Percentiles rank a stretch among this genome's conserved stretches.
phyloP scores from a whole-genome alignment of 2,888 invertebrate species.

The Chloroclystis v-ata region DNA sequence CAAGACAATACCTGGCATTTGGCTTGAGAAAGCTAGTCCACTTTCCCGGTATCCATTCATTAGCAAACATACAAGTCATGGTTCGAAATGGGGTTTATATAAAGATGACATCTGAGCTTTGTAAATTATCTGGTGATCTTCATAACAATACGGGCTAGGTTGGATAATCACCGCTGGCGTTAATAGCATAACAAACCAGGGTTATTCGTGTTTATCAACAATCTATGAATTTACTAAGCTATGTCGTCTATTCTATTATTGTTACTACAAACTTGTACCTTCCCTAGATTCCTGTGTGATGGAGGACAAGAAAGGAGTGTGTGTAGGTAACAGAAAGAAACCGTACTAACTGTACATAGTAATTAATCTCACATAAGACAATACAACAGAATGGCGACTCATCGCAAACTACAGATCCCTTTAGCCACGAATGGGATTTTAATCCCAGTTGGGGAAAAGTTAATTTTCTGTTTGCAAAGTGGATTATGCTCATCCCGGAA shows the following conservation, averaged over 20 bases:
- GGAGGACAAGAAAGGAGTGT: too few species aligned
- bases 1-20: conserved; percentile 30
- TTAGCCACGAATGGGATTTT: conserved; percentile 14
- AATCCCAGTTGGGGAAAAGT: conserved; percentile 21
- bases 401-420: conserved; percentile 23
- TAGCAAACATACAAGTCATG: conserved; percentile 31
- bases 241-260: too few species aligned
- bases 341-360: too few species aligned
- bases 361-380: too few species aligned
- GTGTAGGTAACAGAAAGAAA: too few species aligned
- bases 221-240: too few species aligned
- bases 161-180: too few species aligned
- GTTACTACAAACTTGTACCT: too few species aligned
- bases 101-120: conserved; percentile 40
- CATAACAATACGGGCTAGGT: conserved; percentile 35
- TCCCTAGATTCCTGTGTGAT: too few species aligned
- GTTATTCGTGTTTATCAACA: too few species aligned
- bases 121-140: conserved; percentile 32
- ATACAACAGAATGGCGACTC: conserved; percentile 14
- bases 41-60: conserved; percentile 28
- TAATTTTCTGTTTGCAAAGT: conserved; percentile 33
- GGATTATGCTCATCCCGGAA: conserved; percentile 34
- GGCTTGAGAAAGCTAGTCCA: conserved; percentile 26
- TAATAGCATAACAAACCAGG: too few species aligned
- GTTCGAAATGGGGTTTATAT: conserved; percentile 24